Base-by-base conservation (phyloP, 2,797 vertebrate genomes). In the Staurois parvus region DNA sequence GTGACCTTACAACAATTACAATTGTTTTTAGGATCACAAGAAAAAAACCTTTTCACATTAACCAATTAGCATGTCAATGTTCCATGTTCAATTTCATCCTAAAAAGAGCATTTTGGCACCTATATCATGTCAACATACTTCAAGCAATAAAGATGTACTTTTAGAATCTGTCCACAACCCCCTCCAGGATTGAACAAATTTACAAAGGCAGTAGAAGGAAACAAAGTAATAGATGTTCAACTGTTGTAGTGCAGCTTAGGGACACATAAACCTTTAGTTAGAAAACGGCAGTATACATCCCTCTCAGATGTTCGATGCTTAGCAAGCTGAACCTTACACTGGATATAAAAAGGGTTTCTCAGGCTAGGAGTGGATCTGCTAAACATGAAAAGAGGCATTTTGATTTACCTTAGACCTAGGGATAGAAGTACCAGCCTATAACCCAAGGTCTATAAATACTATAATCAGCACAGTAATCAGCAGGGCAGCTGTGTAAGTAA, bases 271-370 rank as follows among this genome's bases (percentile, higher is more conserved):
- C 78, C 37, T 42, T 75, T 45, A 30, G 17, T 30, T 69, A 68
- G 80, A 32, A 68, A 76, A 59, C 37, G 28, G 48, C 13, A 48
- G 21, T 75, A 67, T 11, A 42, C 37, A 42, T 76, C 79, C 66
- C 69, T 40, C 78, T 59, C 64, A 81, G 72, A 74, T 76, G 72
- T 30, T 75, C 17, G 37, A 67, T 62, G 56, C 40, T 40, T 67
- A 62, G 32, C 70, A 80, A 75, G 56, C 7, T 4, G 32, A 32
- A 32, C 32, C 32, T 32, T 32, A 32, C 3, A 8, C 37, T 29
- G 67, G 40, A 64, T 76, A 19, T 62, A 40, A 24, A 72, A 56
- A 84, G 76, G 17, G n/a, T 17, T 52, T 79, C 82, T 30, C 56
- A 83, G 48, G 34, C 21, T 59, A 30, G 7, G 59, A 48, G 19